phyloP scores from a whole-genome alignment of 2,113 vertebrate species.

The Brachyhypopomus occidentalis region DNA sequence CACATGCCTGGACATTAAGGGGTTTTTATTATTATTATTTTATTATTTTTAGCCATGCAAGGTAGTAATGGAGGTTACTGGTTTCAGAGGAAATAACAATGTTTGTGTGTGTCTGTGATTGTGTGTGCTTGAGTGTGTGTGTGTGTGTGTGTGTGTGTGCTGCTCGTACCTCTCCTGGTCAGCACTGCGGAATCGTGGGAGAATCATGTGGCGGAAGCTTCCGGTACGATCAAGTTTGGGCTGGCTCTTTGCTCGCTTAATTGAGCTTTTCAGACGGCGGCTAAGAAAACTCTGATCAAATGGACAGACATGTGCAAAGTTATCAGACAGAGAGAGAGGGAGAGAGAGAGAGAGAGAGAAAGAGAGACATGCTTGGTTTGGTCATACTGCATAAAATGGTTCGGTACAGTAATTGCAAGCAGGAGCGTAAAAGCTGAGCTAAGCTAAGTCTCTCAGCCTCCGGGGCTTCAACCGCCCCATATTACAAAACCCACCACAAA shows the following conservation, averaged over 20 bases:
- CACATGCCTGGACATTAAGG: constrained; percentile 8
- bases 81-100: not conserved
- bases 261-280: constrained; percentile 89
- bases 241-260: constrained; percentile 92
- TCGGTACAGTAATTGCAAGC: not conserved
- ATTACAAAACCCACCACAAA: constrained; percentile 3
- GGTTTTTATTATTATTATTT: too few species aligned
- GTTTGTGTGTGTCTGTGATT: not conserved
- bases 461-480: not conserved
- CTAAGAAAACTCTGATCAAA: constrained; percentile 86
- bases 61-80: too few species aligned
- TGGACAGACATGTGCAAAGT: constrained; percentile 20
- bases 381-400: not conserved
- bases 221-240: constrained; percentile 94
- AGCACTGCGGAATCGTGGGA: constrained; percentile 90
- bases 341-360: not conserved
- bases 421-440: not conserved
- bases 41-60: not conserved
- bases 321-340: not conserved
- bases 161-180: constrained; percentile 85
- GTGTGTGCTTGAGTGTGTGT: constrained; percentile 9
- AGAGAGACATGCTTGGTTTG: not conserved
- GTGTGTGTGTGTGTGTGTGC: not conserved
- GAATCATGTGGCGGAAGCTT: constrained; percentile 92
- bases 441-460: not conserved